phyloP scores from a whole-genome alignment of 2,797 vertebrate species.

The Aphelocoma californica region DNA sequence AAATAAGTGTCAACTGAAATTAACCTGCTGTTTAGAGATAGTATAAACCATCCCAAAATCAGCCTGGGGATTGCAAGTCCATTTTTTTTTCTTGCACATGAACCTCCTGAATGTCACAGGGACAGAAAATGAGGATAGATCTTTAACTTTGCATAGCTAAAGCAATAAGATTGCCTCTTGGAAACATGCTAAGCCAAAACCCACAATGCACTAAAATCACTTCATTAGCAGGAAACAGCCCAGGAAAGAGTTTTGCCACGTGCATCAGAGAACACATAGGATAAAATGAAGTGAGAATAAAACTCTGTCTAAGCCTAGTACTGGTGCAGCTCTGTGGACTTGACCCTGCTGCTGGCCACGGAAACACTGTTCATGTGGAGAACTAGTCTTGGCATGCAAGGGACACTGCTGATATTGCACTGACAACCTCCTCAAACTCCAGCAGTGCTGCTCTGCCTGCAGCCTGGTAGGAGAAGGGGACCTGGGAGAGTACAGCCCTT shows the following conservation, averaged over 20 bases:
- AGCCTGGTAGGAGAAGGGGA: background rate
- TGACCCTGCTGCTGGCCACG: background rate
- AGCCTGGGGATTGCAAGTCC: background rate
- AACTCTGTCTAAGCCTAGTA: background rate
- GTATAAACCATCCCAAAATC: constrained; percentile 53
- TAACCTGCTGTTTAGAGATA: constrained; percentile 67
- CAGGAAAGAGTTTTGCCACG: background rate
- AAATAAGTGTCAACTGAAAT: constrained; percentile 68
- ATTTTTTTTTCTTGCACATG: background rate
- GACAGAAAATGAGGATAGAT: background rate
- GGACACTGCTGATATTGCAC: background rate
- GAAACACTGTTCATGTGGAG: background rate
- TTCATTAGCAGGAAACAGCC: background rate
- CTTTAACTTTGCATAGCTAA: background rate
- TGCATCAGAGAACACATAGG: background rate
- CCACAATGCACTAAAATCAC: background rate
- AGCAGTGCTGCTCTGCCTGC: background rate
- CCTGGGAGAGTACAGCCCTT: background rate
- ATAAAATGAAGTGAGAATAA: background rate
- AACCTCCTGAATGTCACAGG: background rate
- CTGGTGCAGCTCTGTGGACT: background rate
- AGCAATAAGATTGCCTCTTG: background rate
- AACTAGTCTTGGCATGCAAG: background rate
- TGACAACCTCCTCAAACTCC: rapidly evolving
- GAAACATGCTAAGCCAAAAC: background rate